A percentile compares a stretch with the other conserved stretches of the same genome.
phyloP scores from a whole-genome alignment of 2,888 invertebrate species.

The Aphelenchoides bicaudatus region DNA sequence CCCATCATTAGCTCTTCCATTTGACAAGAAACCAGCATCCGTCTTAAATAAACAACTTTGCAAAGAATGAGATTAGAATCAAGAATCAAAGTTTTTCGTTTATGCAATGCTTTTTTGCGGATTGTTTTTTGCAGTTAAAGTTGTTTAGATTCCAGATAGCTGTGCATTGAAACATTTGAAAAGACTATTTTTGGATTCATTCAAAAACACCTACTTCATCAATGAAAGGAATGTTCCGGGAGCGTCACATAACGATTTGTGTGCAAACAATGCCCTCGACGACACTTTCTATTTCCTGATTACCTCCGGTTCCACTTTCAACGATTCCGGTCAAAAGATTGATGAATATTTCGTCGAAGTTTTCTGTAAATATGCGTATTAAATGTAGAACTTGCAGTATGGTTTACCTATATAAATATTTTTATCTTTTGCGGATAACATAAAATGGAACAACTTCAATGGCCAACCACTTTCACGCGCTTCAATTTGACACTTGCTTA shows the following conservation, averaged over 20 bases:
- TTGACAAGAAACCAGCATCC: slow-evolving; percentile 28
- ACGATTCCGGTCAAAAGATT: slow-evolving; percentile 14
- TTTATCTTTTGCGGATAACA: slow-evolving; percentile 22
- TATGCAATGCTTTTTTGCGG: neutral
- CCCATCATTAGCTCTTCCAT: slow-evolving; percentile 22
- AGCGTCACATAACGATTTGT: slow-evolving; percentile 3
- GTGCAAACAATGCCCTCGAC: slow-evolving; percentile 20
- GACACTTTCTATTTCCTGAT: slow-evolving; percentile 5
- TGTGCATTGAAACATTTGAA: too few relatives aligned
- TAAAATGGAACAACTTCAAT: slow-evolving; percentile 29
- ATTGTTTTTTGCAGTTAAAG: slow-evolving; percentile 8
- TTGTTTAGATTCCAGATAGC: too few relatives aligned
- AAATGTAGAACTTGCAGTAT: neutral
- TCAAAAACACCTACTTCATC: slow-evolving; percentile 16
- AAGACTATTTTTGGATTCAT: too few relatives aligned
- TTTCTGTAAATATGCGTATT: neutral
- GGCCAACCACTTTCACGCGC: slow-evolving; percentile 34
- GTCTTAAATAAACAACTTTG: slow-evolving; percentile 12
- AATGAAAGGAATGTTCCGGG: slow-evolving; percentile 5
- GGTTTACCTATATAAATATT: neutral
- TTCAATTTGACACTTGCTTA: slow-evolving; percentile 17
- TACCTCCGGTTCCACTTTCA: slow-evolving; percentile 15
- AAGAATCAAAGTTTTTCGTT: too few relatives aligned
- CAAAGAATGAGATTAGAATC: neutral
- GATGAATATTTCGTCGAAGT: slow-evolving; percentile 1